These are phyloP conservation scores for Bursaphelenchus okinawaensis DNA, from an alignment of 2,888 invertebrate species.

Conservation along the genomic window DNA sequence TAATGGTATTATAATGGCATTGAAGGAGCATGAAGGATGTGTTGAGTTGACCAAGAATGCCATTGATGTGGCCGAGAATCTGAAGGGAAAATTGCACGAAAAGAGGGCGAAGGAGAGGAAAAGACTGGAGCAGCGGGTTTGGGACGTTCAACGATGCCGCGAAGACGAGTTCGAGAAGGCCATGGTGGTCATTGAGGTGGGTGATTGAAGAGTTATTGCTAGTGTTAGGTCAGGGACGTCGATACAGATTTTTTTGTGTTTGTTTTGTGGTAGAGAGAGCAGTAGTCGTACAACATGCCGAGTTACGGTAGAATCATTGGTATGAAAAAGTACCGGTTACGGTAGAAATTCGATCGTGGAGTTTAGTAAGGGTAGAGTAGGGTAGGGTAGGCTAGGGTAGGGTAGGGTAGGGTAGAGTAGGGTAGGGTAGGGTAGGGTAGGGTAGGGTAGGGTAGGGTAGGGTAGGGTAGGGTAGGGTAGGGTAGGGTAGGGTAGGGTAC, in stretches of 20 bases:
- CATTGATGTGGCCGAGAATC: not conserved
- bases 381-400: too few relatives aligned
- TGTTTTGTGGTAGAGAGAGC: not conserved
- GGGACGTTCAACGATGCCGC: conserved; percentile 38
- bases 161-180: conserved; percentile 42
- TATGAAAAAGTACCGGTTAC: not conserved
- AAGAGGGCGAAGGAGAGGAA: not conserved
- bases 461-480: too few relatives aligned
- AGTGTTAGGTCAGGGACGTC: too few relatives aligned
- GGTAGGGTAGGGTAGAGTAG: too few relatives aligned
- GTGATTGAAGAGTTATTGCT: too few relatives aligned
- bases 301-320: too few relatives aligned
- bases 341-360: too few relatives aligned
- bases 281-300: too few relatives aligned
- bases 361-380: too few relatives aligned
- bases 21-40: not conserved
- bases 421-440: too few relatives aligned
- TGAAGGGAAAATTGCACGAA: not conserved
- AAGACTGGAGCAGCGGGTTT: conserved; percentile 24
- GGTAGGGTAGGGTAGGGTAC: too few relatives aligned
- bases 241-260: not conserved
- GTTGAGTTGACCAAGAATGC: not conserved
- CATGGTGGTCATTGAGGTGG: conserved; percentile 36
- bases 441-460: too few relatives aligned
- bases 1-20: conserved; percentile 1